Evolutionary conservation across 1,140 invertebrate species (phyloP).

Genomic region (Drosophila orena): DNA sequence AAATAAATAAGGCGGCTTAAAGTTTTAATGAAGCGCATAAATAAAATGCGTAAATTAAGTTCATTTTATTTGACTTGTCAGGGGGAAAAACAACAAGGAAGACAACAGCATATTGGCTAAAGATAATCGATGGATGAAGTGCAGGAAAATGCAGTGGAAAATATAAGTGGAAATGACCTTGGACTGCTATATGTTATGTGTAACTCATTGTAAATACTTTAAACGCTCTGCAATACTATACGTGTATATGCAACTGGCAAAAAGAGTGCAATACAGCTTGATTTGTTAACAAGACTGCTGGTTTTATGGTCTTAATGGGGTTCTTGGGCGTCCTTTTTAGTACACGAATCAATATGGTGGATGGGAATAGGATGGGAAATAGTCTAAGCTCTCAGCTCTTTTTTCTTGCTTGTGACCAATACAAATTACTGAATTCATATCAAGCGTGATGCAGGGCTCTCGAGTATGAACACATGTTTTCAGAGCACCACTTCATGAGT

Average conservation of each 20-base stretch:
- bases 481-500: slow-evolving; percentile 21
- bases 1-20: slow-evolving; percentile 73
- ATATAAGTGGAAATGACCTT: slow-evolving; percentile 4
- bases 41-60: slow-evolving; percentile 77
- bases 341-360: too few relatives aligned
- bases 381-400: too few relatives aligned
- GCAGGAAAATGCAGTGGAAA: not conserved
- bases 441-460: slow-evolving; percentile 11
- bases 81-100: not conserved
- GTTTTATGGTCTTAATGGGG: too few relatives aligned
- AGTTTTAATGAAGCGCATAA: slow-evolving; percentile 81
- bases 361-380: too few relatives aligned
- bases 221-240: too few relatives aligned
- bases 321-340: too few relatives aligned
- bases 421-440: slow-evolving; percentile 5
- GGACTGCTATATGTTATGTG: too few relatives aligned
- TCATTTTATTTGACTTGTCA: slow-evolving; percentile 63
- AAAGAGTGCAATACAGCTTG: too few relatives aligned
- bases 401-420: not conserved
- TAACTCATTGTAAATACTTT: too few relatives aligned
- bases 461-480: slow-evolving; percentile 26
- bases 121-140: slow-evolving; percentile 2
- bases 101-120: slow-evolving; percentile 9
- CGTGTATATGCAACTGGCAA: too few relatives aligned
- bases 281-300: too few relatives aligned